Evolutionary conservation across 2,888 invertebrate species (phyloP).

Genomic region (Euclidia mi): DNA sequence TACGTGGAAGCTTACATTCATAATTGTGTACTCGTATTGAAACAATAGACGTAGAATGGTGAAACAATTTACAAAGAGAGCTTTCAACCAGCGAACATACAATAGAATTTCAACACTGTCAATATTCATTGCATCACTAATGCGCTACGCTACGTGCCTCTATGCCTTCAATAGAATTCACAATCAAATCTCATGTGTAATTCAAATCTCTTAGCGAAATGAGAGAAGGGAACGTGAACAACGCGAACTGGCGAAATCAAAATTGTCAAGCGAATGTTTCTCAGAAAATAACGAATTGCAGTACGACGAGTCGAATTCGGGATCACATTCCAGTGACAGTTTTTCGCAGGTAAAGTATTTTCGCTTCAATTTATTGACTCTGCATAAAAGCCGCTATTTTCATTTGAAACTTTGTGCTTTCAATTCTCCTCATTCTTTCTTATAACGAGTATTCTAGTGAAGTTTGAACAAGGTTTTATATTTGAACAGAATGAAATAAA

Average conservation of each 20-base stretch:
- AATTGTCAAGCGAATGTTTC: conserved; percentile 93
- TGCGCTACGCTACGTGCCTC: conserved; percentile 20
- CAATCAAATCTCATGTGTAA: conserved; percentile 61
- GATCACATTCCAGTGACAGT: conserved; percentile 91
- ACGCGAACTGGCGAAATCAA: conserved; percentile 94
- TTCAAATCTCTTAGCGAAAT: conserved; percentile 91
- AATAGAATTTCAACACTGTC: background rate
- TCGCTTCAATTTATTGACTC: conserved; percentile 38
- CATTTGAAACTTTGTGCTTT: conserved; percentile 22
- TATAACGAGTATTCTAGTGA: conserved; percentile 17
- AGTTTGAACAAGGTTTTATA: conserved; percentile 22
- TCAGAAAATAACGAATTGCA: conserved; percentile 91
- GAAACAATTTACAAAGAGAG: background rate
- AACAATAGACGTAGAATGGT: background rate
- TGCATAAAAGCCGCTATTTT: conserved; percentile 31
- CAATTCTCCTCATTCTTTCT: conserved; percentile 15
- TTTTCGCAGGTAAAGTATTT: conserved; percentile 90
- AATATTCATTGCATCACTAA: conserved; percentile 22
- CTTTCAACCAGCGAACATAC: background rate
- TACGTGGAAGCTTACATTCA: too few species aligned
- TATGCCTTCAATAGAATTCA: conserved; percentile 40
- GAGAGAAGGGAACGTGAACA: conserved; percentile 97
- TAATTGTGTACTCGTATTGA: too few species aligned
- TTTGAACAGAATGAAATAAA: conserved; percentile 91
- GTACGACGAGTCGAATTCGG: conserved; percentile 90